Evolutionary conservation across 2,888 invertebrate genomes (phyloP).

Genomic region (Zootermopsis nevadensis): DNA sequence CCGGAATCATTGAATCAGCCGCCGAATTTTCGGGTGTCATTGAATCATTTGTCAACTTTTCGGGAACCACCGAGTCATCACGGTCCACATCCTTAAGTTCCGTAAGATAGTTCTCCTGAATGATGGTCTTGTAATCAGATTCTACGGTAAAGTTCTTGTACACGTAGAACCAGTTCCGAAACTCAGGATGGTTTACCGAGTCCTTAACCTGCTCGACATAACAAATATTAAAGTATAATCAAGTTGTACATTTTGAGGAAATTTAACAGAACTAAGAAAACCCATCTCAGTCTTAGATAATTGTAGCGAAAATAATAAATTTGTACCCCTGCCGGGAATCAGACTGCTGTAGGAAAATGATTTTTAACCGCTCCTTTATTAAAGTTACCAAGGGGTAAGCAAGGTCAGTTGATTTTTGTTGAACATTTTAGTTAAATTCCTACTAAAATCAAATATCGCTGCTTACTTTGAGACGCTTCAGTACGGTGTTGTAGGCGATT

Average conservation of each 20-base stretch:
- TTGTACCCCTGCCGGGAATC: no score
- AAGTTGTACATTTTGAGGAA: background rate
- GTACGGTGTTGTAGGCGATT: conserved; percentile 65
- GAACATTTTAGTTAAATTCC: no score
- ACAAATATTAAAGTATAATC: conserved; percentile 1
- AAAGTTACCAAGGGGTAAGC: no score
- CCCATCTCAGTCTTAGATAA: no score
- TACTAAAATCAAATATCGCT: no score
- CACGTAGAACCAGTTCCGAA: conserved; percentile 75
- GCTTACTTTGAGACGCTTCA: conserved; percentile 66
- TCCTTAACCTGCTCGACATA: conserved; percentile 55
- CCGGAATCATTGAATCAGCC: no score
- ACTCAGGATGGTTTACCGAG: conserved; percentile 67
- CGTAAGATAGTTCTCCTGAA: conserved; percentile 71
- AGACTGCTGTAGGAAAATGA: no score
- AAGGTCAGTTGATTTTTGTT: no score
- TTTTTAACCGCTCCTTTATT: no score
- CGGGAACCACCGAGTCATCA: background rate
- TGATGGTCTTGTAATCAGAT: conserved; percentile 69
- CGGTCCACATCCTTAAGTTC: conserved; percentile 71
- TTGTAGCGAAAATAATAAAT: no score
- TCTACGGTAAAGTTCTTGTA: conserved; percentile 74
- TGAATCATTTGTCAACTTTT: background rate
- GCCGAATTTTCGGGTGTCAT: background rate
- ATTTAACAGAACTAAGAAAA: no score